phyloP scores from a whole-genome alignment of 2,888 invertebrate species.

The Xestobium rufovillosum region DNA sequence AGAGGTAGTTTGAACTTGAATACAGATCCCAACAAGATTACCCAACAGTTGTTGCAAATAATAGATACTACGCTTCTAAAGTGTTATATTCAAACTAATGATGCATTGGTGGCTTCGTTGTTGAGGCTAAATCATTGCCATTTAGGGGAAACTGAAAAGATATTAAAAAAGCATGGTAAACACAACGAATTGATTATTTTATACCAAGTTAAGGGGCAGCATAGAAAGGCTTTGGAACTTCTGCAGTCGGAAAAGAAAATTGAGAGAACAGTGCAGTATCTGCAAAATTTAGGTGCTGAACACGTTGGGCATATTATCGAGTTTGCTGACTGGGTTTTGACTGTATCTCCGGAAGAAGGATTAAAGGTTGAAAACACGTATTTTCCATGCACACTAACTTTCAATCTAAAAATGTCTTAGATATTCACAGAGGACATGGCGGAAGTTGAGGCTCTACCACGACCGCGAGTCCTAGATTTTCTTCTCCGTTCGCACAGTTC shows the following conservation, averaged over 20 bases:
- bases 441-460: constrained; percentile 83
- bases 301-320: constrained; percentile 86
- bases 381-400: too few relatives aligned
- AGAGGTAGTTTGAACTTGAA: constrained; percentile 41
- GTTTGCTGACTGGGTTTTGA: constrained; percentile 89
- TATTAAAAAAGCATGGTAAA: constrained; percentile 78
- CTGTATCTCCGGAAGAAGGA: constrained; percentile 80
- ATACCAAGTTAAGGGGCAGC: constrained; percentile 90
- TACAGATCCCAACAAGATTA: constrained; percentile 45
- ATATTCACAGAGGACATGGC: constrained; percentile 81
- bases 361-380: constrained; percentile 52
- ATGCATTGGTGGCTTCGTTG: constrained; percentile 86
- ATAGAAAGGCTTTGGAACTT: constrained; percentile 83
- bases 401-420: constrained; percentile 27
- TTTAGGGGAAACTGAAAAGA: constrained; percentile 86
- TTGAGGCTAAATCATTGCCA: constrained; percentile 89
- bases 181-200: constrained; percentile 90
- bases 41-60: constrained; percentile 71
- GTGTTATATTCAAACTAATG: constrained; percentile 96
- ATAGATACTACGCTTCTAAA: constrained; percentile 96
- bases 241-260: constrained; percentile 75
- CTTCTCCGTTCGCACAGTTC: constrained; percentile 72
- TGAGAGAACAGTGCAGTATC: constrained; percentile 80
- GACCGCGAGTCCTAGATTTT: constrained; percentile 83
- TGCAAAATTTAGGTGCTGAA: constrained; percentile 78